These are phyloP conservation scores for Leptinotarsa haldemani DNA, from an alignment of 2,888 invertebrate species.

Conservation along the genomic window DNA sequence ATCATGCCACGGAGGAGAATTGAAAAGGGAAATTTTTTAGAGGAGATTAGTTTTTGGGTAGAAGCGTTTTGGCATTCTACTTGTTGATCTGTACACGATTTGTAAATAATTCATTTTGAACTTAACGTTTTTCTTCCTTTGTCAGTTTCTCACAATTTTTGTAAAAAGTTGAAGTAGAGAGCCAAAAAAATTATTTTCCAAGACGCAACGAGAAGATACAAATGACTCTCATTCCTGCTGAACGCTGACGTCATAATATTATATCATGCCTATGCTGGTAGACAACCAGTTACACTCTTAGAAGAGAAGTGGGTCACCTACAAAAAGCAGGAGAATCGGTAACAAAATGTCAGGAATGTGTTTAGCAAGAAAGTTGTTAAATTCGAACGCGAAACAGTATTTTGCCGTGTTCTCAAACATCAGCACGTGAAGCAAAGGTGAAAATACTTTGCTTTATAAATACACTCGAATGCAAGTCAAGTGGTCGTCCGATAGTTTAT, in stretches of 20 bases:
- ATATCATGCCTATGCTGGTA: neutral
- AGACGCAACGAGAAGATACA: too few relatives aligned
- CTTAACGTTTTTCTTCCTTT: too few relatives aligned
- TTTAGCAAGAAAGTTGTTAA: slow-evolving; percentile 25
- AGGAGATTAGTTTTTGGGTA: too few relatives aligned
- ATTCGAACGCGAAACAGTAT: slow-evolving; percentile 41
- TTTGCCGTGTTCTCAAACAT: slow-evolving; percentile 39
- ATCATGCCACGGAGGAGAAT: too few relatives aligned
- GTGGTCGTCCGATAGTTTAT: slow-evolving; percentile 22
- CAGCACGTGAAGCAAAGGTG: slow-evolving; percentile 34
- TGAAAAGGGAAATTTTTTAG: too few relatives aligned
- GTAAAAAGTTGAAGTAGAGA: too few relatives aligned
- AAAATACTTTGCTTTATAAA: slow-evolving; percentile 35
- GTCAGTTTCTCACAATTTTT: too few relatives aligned
- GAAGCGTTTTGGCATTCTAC: too few relatives aligned
- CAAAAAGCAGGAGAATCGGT: neutral
- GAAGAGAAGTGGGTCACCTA: neutral
- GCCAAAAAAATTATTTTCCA: too few relatives aligned
- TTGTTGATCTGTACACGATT: too few relatives aligned
- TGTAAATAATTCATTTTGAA: too few relatives aligned
- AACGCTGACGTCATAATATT: too few relatives aligned
- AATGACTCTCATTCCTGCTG: neutral
- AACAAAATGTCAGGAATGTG: neutral
- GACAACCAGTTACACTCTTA: neutral
- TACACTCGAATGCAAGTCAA: slow-evolving; percentile 30